A percentile compares a stretch with the other conserved stretches of the same genome.
Evolutionary conservation across 1,140 invertebrate species (phyloP).

Genomic region (Aphaenogaster floridana): DNA sequence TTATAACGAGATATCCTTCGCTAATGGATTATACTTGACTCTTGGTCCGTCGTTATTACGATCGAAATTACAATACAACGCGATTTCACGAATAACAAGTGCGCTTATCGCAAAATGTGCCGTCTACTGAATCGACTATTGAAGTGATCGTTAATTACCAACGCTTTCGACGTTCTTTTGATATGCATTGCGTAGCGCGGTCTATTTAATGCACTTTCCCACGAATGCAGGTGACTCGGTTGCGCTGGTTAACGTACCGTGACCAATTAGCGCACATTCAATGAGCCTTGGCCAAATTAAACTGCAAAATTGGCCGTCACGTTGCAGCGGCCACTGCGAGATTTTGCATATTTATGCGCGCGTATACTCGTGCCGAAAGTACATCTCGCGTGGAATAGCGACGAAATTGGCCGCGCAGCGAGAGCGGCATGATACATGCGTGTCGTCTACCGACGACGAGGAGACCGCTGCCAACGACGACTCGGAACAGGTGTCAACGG

Average conservation of each 20-base stretch:
- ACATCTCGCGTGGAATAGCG: slow-evolving; percentile 31
- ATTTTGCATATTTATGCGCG: slow-evolving; percentile 19
- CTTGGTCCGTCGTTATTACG: too few relatives aligned
- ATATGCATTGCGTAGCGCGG: slow-evolving; percentile 9
- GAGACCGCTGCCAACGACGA: slow-evolving; percentile 50
- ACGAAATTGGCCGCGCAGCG: slow-evolving; percentile 63
- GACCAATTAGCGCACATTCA: slow-evolving; percentile 66
- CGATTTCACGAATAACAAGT: neutral
- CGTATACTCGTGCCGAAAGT: slow-evolving; percentile 14
- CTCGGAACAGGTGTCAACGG: slow-evolving; percentile 73
- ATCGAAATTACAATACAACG: neutral
- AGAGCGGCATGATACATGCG: slow-evolving; percentile 35
- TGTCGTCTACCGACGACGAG: slow-evolving; percentile 10
- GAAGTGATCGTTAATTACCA: slow-evolving; percentile 41
- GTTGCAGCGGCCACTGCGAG: slow-evolving; percentile 6
- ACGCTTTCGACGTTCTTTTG: slow-evolving; percentile 48
- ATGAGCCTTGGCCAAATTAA: slow-evolving; percentile 44
- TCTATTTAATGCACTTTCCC: slow-evolving; percentile 68
- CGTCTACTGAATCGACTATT: neutral
- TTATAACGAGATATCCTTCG: neutral
- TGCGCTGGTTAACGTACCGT: slow-evolving; percentile 56
- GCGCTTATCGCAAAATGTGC: neutral
- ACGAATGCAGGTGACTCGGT: slow-evolving; percentile 65
- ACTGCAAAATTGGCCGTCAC: slow-evolving; percentile 63
- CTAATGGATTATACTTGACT: neutral